Base-by-base conservation (phyloP, 2,888 invertebrate genomes). In the Hyposoter dolosus region DNA sequence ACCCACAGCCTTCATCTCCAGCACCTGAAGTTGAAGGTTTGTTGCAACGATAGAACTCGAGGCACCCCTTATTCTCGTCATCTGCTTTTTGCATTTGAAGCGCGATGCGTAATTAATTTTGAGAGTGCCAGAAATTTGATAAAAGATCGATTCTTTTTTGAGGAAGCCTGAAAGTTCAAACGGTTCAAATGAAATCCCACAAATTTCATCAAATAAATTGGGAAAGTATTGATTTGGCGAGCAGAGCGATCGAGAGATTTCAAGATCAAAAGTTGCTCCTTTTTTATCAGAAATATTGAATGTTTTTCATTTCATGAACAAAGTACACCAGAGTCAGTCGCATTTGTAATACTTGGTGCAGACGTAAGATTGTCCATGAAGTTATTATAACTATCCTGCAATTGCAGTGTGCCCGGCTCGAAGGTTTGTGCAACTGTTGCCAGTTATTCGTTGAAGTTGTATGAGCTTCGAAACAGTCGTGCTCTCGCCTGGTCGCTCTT, bases 381-480 rank as follows among this genome's bases (percentile, higher is more conserved):
- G 89, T 89, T 90, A 89, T 89, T 88, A 90, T 90, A 89, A 90
- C 89, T 89, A 82, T 84, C 76, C 79, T 60, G 47, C 65, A 35
- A 63, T 69, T 72, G 68, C 56, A 47, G 65, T 60, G 45, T 56
- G n/a, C n/a, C n/a, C n/a, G 15, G 81, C 68, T 50, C 23, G 35
- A 45, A 72, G 74, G 68, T 74, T 74, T 23, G 85, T 47, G 63
- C 69, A 32, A 66, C 63, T 66, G 60, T 66, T 40, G 47, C 53
- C 66, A 69, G 85, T 79, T 82, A 80, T 75, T 84, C 76, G 75
- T 74, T 74, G 47, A 63, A 87, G 85, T 85, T 85, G 80, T 83
- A 82, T 53, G 66, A 83, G 84, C 84, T 86, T 82, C 69, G 85
- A 78, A 86, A 88, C 86, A 83, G 77, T 72, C 63, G 81, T 76